A percentile compares a stretch with the other conserved stretches of the same genome.
These are phyloP conservation scores for Leucophora obtusa DNA, from an alignment of 2,888 invertebrate genomes.

Conservation along the genomic window DNA sequence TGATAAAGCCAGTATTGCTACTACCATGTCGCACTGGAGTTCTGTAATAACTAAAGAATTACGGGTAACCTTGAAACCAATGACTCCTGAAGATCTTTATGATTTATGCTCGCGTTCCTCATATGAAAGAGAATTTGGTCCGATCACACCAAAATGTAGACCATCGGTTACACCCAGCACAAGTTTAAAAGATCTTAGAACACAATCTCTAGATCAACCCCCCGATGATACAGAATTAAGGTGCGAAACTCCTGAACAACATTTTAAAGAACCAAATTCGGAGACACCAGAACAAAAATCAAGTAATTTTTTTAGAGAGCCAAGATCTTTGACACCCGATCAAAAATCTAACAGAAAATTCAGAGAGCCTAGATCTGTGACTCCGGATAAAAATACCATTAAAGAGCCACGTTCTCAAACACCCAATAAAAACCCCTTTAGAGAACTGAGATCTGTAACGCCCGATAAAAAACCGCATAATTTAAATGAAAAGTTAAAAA, in stretches of 20 bases:
- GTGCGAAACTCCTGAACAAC: conserved; percentile 32
- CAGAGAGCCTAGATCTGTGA: conserved; percentile 23
- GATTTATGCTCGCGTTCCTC: conserved; percentile 59
- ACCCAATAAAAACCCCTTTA: neutral
- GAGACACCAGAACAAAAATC: conserved; percentile 25
- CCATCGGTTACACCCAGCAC: conserved; percentile 50
- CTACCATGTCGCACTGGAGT: conserved; percentile 44
- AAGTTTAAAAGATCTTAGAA: conserved; percentile 19
- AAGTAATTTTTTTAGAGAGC: conserved; percentile 28
- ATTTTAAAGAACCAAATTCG: neutral
- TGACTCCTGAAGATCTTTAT: conserved; percentile 52
- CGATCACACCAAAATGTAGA: conserved; percentile 37
- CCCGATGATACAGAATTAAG: neutral
- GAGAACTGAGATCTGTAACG: neutral
- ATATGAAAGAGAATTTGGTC: conserved; percentile 49
- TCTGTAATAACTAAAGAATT: conserved; percentile 55
- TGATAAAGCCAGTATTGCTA: conserved; percentile 35
- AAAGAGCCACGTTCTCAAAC: conserved; percentile 3
- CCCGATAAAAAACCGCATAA: neutral
- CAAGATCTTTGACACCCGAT: conserved; percentile 33
- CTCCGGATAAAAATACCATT: conserved; percentile 17
- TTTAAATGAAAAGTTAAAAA: conserved; percentile 13
- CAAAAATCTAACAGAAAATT: conserved; percentile 12
- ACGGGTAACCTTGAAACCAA: conserved; percentile 40
- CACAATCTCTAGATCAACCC: neutral